A percentile compares a stretch with the other conserved stretches of the same genome.
Evolutionary conservation across 2,113 vertebrate genomes (phyloP).

Genomic region (Pampusana beccarii): DNA sequence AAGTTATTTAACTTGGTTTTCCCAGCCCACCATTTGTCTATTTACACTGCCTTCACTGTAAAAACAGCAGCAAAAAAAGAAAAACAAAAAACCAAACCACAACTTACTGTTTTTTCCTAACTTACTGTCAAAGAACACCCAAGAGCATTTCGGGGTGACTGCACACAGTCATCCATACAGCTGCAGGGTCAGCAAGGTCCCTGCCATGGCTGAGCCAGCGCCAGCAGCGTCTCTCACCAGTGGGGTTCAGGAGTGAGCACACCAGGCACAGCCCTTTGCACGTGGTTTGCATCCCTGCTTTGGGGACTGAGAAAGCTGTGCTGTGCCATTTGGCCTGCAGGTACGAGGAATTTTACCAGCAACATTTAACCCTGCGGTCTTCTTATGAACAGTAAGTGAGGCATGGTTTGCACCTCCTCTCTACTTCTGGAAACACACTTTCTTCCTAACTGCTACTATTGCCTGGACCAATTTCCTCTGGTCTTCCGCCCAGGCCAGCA

Average conservation of each 20-base stretch:
- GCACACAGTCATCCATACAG: not conserved
- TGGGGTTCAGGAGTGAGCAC: not conserved
- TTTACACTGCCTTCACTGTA: not conserved
- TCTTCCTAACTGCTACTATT: not conserved
- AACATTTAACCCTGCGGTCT: not conserved
- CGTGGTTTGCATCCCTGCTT: not conserved
- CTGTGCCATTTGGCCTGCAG: not conserved
- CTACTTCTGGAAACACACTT: not conserved
- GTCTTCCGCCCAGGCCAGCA: not conserved
- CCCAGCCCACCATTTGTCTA: not conserved
- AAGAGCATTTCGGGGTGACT: not conserved
- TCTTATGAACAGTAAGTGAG: not conserved
- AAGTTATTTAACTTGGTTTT: not conserved
- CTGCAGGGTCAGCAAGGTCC: not conserved
- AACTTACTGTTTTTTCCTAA: not conserved
- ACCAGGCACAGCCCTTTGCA: rapidly evolving
- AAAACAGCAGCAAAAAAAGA: not conserved
- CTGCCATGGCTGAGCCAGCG: rapidly evolving
- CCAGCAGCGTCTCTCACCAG: not conserved
- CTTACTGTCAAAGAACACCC: not conserved
- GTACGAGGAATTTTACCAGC: not conserved
- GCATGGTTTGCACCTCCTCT: not conserved
- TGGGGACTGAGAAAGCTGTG: not conserved
- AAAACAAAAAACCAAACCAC: no score
- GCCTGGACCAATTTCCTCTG: not conserved